Evolutionary conservation across 2,797 vertebrate species (phyloP).

Genomic region (Phrynocephalus vlangalii): DNA sequence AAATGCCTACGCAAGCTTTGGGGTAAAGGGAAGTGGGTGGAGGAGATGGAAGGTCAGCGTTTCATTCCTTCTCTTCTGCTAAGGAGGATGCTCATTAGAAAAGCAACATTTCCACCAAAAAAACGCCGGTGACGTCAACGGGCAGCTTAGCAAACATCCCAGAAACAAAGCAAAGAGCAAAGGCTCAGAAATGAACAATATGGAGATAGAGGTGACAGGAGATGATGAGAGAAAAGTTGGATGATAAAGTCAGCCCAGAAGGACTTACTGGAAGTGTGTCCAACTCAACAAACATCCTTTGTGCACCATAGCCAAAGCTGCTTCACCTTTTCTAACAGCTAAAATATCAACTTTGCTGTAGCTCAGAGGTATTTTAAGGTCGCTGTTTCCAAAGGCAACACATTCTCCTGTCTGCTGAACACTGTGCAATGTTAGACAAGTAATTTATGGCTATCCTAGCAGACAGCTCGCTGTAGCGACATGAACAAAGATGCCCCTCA

Average conservation of each 20-base stretch:
- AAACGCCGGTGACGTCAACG: slow-evolving; percentile 31
- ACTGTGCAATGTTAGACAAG: neutral
- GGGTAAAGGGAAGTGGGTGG: neutral
- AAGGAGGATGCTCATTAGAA: slow-evolving; percentile 32
- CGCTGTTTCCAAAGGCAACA: neutral
- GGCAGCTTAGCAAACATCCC: slow-evolving; percentile 56
- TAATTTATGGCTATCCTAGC: neutral
- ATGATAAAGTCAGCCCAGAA: slow-evolving; percentile 14
- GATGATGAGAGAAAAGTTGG: slow-evolving; percentile 25
- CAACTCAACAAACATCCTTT: slow-evolving; percentile 14
- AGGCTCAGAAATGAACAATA: slow-evolving; percentile 17
- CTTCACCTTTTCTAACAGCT: neutral
- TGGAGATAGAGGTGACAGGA: slow-evolving; percentile 12
- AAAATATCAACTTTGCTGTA: slow-evolving; percentile 6
- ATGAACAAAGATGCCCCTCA: neutral
- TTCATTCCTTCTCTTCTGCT: slow-evolving; percentile 13
- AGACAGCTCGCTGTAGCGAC: neutral
- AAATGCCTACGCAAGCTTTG: slow-evolving; percentile 17
- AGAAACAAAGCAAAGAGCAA: slow-evolving; percentile 51
- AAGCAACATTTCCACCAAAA: slow-evolving; percentile 36
- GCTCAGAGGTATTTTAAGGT: neutral
- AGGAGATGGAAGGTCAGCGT: slow-evolving; percentile 4
- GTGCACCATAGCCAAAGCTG: neutral
- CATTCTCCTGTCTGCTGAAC: slow-evolving; percentile 3
- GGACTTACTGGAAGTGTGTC: slow-evolving; percentile 20